Conservation (phyloP, 2,888 invertebrate genomes). For the Cryptus armator region DNA sequence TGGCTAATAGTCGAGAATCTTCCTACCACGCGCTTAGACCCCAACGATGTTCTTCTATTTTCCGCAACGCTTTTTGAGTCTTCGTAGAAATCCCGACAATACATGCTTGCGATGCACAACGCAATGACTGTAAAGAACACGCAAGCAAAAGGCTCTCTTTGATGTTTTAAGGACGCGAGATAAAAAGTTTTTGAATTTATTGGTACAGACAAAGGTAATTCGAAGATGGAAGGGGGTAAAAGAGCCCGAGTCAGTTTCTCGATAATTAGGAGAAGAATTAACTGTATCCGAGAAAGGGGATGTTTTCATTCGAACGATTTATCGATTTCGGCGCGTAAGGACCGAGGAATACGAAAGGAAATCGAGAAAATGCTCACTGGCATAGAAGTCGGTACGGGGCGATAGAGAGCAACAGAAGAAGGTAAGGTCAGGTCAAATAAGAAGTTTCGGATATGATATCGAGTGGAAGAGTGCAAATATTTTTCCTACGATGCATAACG, state of each 20-base stretch:
- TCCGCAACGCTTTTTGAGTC: neutral
- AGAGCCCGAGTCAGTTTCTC: slow-evolving; percentile 48
- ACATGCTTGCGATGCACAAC: neutral
- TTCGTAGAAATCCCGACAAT: slow-evolving; percentile 7
- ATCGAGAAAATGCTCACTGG: slow-evolving; percentile 29
- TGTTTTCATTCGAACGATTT: slow-evolving; percentile 36
- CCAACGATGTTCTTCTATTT: neutral
- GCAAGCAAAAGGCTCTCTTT: slow-evolving; percentile 18
- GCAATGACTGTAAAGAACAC: neutral
- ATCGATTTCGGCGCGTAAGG: slow-evolving; percentile 50
- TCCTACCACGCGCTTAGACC: slow-evolving; percentile 6
- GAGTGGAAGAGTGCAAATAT: slow-evolving; percentile 72
- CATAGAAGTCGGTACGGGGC: slow-evolving; percentile 13
- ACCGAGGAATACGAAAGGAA: slow-evolving; percentile 8
- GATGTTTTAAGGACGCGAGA: slow-evolving; percentile 31
- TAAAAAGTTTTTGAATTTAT: slow-evolving; percentile 65
- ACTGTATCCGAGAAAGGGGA: slow-evolving; percentile 47
- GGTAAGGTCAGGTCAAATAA: slow-evolving; percentile 67
- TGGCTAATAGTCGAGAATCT: slow-evolving; percentile 45
- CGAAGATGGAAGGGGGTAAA: slow-evolving; percentile 26
- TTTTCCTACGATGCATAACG: slow-evolving; percentile 69
- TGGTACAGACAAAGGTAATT: slow-evolving; percentile 42
- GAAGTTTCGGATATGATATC: slow-evolving; percentile 67
- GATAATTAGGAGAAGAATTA: slow-evolving; percentile 63
- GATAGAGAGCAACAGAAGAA: slow-evolving; percentile 12